A percentile compares a stretch with the other conserved stretches of the same genome.
phyloP scores from a whole-genome alignment of 2,797 vertebrate species.

The Enteromius thamalakanensis region DNA sequence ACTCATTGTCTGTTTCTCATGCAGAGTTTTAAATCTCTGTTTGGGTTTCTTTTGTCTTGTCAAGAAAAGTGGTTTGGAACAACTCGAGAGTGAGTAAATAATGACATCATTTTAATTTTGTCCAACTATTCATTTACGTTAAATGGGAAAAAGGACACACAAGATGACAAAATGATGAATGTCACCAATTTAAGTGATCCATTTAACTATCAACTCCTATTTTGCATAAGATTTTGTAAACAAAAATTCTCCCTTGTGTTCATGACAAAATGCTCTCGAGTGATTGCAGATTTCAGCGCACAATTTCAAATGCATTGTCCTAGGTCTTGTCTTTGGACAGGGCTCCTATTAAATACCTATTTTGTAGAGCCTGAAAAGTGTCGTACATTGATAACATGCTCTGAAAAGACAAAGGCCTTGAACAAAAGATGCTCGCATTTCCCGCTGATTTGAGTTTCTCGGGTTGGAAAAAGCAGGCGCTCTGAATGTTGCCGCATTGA shows the following conservation, averaged over 20 bases:
- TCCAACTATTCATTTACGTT: background rate
- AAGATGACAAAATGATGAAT: background rate
- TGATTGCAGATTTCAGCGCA: background rate
- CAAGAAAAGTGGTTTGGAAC: background rate
- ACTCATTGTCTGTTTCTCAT: background rate
- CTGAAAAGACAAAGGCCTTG: conserved; percentile 33
- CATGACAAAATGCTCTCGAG: background rate
- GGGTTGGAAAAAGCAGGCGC: conserved; percentile 33
- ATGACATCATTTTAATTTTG: background rate
- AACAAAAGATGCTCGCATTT: conserved; percentile 28
- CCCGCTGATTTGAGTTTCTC: conserved; percentile 51
- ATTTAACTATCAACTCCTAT: background rate
- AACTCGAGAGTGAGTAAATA: background rate
- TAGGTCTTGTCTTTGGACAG: conserved; percentile 29
- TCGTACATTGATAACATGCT: conserved; percentile 25
- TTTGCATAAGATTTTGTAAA: background rate
- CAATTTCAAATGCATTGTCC: conserved; percentile 10
- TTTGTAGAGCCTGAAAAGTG: conserved; percentile 29
- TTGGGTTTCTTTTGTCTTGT: background rate
- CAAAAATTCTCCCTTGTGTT: conserved; percentile 9
- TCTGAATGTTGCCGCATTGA: conserved; percentile 46
- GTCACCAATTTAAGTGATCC: background rate
- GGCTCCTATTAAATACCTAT: conserved; percentile 20
- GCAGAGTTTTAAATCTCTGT: background rate
- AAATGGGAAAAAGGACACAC: background rate